Conservation (phyloP, 2,797 vertebrate genomes). For the Leptatherina wallacei region DNA sequence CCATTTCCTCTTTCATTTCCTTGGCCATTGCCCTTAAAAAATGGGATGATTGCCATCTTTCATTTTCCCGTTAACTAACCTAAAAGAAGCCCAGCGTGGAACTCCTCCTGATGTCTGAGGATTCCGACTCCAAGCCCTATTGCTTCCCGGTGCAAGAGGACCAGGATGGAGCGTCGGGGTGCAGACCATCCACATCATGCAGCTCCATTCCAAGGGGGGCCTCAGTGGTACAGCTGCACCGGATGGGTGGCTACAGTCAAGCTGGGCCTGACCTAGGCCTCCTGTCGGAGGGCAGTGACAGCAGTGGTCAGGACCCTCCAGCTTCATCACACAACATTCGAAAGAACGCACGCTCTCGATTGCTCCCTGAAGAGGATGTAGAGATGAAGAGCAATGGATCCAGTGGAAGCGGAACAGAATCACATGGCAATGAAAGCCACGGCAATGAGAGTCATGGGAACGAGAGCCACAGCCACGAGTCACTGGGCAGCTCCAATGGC, state of each 20-base stretch:
- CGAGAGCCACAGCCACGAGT: constrained; percentile 82
- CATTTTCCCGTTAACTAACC: constrained; percentile 18
- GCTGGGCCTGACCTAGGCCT: constrained; percentile 76
- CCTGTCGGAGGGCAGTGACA: constrained; percentile 85
- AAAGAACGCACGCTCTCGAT: constrained; percentile 69
- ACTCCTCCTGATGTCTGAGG: constrained; percentile 76
- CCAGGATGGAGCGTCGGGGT: constrained; percentile 60
- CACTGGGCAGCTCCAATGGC: constrained; percentile 80
- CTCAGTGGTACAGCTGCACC: constrained; percentile 77
- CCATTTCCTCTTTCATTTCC: constrained; percentile 16
- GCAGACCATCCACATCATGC: constrained; percentile 60
- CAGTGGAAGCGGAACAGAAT: constrained; percentile 86
- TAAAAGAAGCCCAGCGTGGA: constrained; percentile 25
- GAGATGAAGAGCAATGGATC: constrained; percentile 92
- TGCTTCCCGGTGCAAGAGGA: constrained; percentile 76
- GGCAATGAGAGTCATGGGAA: constrained; percentile 85
- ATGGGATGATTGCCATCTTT: constrained; percentile 67
- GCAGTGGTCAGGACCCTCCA: constrained; percentile 75
- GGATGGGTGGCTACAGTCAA: constrained; percentile 83
- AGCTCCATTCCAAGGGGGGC: constrained; percentile 56
- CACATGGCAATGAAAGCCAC: constrained; percentile 81
- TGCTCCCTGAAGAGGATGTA: constrained; percentile 85
- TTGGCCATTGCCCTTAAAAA: constrained; percentile 13
- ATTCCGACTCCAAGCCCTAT: constrained; percentile 75
- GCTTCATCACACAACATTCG: constrained; percentile 56